Base-by-base conservation (phyloP, 2,797 vertebrate genomes). In the Numenius phaeopus region DNA sequence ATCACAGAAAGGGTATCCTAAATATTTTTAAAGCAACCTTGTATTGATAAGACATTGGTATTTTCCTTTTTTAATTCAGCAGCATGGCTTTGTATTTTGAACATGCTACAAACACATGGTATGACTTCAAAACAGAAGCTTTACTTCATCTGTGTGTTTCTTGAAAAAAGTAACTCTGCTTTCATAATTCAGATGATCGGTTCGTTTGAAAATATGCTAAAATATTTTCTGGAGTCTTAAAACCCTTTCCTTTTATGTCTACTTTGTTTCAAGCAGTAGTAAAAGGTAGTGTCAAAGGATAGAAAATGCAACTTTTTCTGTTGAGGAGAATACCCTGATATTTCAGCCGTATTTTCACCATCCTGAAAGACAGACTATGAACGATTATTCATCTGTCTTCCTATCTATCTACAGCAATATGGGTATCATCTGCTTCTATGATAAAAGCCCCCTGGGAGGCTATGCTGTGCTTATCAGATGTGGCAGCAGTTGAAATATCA, bases 401-500 rank as follows among this genome's bases (percentile, higher is more conserved):
- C 76, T 76, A 88, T 87, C 95, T 91, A 90, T 89, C 94, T 90
- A 42, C 77, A 72, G 66, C 87, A 90, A 37, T 32, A 83, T 26
- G 58, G 49, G 85, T 75, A 95, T 97, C 94, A 79, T 94, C 92
- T 94, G 84, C 82, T 75, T 79, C 86, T 70, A 69, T 91, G 91
- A 95, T 69, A 91, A 95, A 93, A 80, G 59, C 64, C 90, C 84
- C 59, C 49, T 75, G 70, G 84, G 95, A 97, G 46, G 50, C 70
- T 83, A 44, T 27, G 64, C 88, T 34, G 50, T 66, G 44, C 83
- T 97, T 89, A 76, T 84, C 83, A 87, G 62, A 87, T 80, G 75
- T 97, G 96, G 95, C 97, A 98, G 97, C 92, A 97, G 94, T 94
- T 96, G 89, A 98, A 98, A 98, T 97, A 98, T 75, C 93, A 97